Evolutionary conservation across 2,888 invertebrate genomes (phyloP).

Genomic region (Dynastes maya): DNA sequence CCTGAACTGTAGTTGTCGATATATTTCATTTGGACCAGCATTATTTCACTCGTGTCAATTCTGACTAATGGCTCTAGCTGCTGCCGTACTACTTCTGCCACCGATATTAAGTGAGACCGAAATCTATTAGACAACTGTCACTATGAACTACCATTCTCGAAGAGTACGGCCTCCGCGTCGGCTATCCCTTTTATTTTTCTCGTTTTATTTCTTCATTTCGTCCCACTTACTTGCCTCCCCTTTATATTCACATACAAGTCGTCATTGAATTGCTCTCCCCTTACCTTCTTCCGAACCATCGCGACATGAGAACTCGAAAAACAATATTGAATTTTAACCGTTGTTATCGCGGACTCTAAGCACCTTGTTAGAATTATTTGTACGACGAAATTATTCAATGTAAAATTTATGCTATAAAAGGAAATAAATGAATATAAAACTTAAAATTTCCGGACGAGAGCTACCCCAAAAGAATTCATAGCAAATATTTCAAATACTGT

Average conservation of each 20-base stretch:
- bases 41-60: constrained; percentile 67
- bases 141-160: constrained; percentile 51
- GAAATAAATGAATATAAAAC: too few relatives aligned
- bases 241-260: not conserved
- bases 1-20: constrained; percentile 64
- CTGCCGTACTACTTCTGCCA: constrained; percentile 60
- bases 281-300: constrained; percentile 7
- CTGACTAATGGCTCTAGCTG: constrained; percentile 67
- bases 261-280: not conserved
- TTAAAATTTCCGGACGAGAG: too few relatives aligned
- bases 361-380: not conserved
- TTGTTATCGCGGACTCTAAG: not conserved
- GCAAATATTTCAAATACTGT: too few relatives aligned
- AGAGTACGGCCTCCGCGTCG: constrained; percentile 39
- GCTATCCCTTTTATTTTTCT: constrained; percentile 51
- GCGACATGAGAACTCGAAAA: not conserved
- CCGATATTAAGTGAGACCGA: constrained; percentile 66
- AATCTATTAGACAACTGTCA: constrained; percentile 67
- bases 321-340: not conserved
- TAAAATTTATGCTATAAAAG: not conserved
- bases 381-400: not conserved
- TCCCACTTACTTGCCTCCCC: constrained; percentile 9
- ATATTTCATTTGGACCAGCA: constrained; percentile 66
- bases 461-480: too few relatives aligned
- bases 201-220: constrained; percentile 34